A percentile compares a stretch with the other conserved stretches of the same genome.
These are phyloP conservation scores for Enteromius anoplus DNA, from an alignment of 2,797 vertebrate genomes.

Conservation along the genomic window DNA sequence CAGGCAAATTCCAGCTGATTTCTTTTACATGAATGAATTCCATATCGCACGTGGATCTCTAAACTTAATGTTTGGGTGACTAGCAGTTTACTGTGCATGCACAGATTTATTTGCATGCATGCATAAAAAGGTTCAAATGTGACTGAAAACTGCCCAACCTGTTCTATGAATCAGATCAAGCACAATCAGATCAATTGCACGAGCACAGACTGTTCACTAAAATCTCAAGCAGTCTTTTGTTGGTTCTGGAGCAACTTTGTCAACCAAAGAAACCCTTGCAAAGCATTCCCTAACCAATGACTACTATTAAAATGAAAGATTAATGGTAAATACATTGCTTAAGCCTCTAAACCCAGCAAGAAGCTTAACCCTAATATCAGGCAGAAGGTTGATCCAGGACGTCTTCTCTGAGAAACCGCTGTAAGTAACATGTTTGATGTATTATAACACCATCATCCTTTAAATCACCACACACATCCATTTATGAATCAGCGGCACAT, in stretches of 20 bases:
- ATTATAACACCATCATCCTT: neutral
- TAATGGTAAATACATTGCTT: neutral
- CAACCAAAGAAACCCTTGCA: neutral
- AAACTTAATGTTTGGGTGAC: neutral
- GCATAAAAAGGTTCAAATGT: neutral
- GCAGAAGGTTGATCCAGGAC: neutral
- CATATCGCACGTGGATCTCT: neutral
- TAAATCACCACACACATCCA: neutral
- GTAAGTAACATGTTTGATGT: constrained; percentile 20
- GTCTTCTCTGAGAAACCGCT: neutral
- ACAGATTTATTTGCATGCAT: neutral
- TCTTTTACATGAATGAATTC: neutral
- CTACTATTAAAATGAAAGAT: neutral
- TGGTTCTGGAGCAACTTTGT: neutral
- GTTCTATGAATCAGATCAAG: too few relatives aligned
- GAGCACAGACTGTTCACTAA: neutral
- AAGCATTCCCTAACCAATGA: neutral
- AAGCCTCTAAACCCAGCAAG: neutral
- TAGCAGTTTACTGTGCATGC: neutral
- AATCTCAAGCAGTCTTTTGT: neutral
- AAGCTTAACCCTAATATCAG: constrained; percentile 24
- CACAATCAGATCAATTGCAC: neutral
- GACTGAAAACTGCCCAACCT: neutral
- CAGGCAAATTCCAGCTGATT: neutral
- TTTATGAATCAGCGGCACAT: neutral